A percentile compares a stretch with the other conserved stretches of the same genome.
Evolutionary conservation across 1,140 invertebrate species (phyloP).

Genomic region (Drosophila nigromelanica): DNA sequence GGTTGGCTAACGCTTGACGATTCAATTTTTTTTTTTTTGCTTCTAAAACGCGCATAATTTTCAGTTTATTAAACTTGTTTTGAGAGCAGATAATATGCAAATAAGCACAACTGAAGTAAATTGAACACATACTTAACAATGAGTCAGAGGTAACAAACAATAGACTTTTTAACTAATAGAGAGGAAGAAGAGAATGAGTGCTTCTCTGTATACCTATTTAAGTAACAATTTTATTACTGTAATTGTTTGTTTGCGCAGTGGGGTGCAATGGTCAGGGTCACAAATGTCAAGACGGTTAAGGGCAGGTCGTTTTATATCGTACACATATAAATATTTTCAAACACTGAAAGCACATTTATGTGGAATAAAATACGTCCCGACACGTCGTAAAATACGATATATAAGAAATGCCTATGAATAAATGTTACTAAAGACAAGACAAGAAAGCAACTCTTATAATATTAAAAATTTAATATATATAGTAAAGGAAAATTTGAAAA

Average conservation of each 20-base stretch:
- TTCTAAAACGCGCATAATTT: slow-evolving; percentile 65
- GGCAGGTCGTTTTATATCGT: not conserved
- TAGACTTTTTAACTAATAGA: not conserved
- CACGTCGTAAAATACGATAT: not conserved
- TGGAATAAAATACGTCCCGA: no score
- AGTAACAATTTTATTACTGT: slow-evolving; percentile 40
- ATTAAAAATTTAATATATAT: no score
- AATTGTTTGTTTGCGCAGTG: not conserved
- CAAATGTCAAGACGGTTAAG: slow-evolving; percentile 10
- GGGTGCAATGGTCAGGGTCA: slow-evolving; percentile 61
- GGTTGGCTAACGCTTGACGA: slow-evolving; percentile 8
- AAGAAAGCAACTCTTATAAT: no score
- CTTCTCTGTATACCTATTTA: slow-evolving; percentile 4
- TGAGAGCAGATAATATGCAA: slow-evolving; percentile 46
- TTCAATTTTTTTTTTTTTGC: slow-evolving; percentile 44
- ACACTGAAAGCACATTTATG: no score
- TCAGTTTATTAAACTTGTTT: slow-evolving; percentile 62
- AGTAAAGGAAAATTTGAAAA: no score
- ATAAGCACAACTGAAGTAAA: slow-evolving; percentile 20
- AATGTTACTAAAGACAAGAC: no score
- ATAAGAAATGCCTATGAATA: no score
- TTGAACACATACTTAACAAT: slow-evolving; percentile 10
- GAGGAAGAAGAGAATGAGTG: not conserved
- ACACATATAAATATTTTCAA: not conserved
- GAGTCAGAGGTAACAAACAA: slow-evolving; percentile 23